Evolutionary conservation across 2,797 vertebrate species (phyloP), one percentile per base, ranked within the genome.

Genomic region (Sebastiscus tertius): DNA sequence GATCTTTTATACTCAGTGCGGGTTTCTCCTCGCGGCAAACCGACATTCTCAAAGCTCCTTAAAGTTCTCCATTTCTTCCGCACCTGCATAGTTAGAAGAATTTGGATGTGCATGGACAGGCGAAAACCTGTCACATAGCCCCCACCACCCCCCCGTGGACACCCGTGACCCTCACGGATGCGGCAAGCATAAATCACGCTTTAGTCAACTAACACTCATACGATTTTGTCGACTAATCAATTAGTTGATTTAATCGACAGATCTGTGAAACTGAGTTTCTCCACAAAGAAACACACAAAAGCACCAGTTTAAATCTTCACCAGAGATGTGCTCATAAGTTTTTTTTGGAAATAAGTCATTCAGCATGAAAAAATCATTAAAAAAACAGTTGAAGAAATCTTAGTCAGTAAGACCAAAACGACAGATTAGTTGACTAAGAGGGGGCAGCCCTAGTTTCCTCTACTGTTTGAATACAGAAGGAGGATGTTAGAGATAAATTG

Each of bases 391-490:
- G 46, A 46, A 46, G 42, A 46, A 46, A 18, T 46, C 42, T 49
- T 49, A 20, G 42, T 49, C 42, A 49, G 16, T 49, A 49, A 49
- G 20, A 54, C 49, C 49, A 54, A 54, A 54, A n/a, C 8, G 16
- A 49, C 46, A 49, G 46, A 49, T 20, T 20, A 49, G 46, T 49
- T 10, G 49, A 52, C 49, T 52, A 20, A 52, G 20, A 52, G 49
- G 49, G 20, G 49, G 20, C 49, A 54, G 49, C 20, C 49, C 49
- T 54, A n/a, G 54, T 86, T 89, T 82, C 59, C 62, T 55, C 59
- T 64, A 26, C 55, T 62, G 75, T 83, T 55, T 46, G 46, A 88
- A 62, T 11, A 24, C 56, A 67, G 75, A 52, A 72, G 68, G 66
- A 74, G 77, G 60, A 79, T 67, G 58, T 72, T 49, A 68, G 77